Evolutionary conservation across 2,888 invertebrate species (phyloP).

Genomic region (Dione juno): DNA sequence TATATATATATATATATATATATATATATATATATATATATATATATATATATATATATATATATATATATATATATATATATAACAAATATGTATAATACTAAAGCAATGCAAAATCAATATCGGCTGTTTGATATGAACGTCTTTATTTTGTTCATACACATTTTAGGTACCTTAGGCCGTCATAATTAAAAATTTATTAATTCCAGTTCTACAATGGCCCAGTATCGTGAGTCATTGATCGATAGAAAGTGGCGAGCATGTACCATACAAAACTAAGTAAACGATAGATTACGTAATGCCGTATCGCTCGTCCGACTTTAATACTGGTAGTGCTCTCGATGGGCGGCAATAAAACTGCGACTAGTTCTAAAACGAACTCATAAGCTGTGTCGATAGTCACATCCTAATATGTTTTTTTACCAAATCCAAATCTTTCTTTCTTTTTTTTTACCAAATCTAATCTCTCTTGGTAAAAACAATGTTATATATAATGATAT

Average conservation of each 20-base stretch:
- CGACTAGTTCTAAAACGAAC: background rate
- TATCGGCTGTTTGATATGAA: background rate
- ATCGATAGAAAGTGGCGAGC: conserved; percentile 2
- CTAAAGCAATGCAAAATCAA: background rate
- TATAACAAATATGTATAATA: too few species aligned
- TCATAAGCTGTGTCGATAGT: background rate
- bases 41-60: too few species aligned
- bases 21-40: too few species aligned
- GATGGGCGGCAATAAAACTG: conserved; percentile 6
- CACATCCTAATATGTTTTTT: background rate
- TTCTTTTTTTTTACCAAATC: too few species aligned
- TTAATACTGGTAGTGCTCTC: background rate
- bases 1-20: conserved; percentile 5
- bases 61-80: conserved; percentile 5
- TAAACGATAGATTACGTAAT: conserved; percentile 19
- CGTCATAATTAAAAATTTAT: too few species aligned
- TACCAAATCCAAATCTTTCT: background rate
- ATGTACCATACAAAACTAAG: background rate
- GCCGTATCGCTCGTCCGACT: conserved; percentile 1
- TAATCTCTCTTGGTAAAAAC: too few species aligned
- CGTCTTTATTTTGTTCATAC: too few species aligned
- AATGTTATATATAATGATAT: background rate
- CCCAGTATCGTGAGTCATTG: background rate
- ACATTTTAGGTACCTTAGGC: too few species aligned
- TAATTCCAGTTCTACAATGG: background rate